These are phyloP conservation scores for Tridacna gigas DNA, from an alignment of 2,888 invertebrate species.

Conservation along the genomic window DNA sequence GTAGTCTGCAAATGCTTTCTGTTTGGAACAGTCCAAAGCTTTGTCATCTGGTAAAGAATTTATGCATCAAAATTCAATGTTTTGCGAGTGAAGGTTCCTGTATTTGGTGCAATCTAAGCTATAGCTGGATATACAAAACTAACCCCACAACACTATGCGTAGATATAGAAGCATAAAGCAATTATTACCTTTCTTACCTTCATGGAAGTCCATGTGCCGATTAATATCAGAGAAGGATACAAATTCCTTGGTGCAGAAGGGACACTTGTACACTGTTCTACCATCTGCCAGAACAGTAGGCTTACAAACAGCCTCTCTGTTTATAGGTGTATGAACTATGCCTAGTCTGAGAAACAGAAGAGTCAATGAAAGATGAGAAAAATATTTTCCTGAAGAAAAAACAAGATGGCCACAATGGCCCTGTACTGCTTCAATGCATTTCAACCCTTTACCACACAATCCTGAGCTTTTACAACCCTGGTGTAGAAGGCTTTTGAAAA, in stretches of 20 bases:
- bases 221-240: conserved; percentile 85
- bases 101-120: too few species aligned
- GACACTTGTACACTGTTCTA: conserved; percentile 83
- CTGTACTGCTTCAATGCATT: not conserved
- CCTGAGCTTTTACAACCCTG: too few species aligned
- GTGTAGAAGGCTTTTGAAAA: too few species aligned
- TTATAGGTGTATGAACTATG: conserved; percentile 81
- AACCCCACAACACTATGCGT: not conserved
- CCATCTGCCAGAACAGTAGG: conserved; percentile 83
- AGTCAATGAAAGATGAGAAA: too few species aligned
- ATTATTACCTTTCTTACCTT: conserved; percentile 81
- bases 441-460: not conserved
- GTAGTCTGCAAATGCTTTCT: too few species aligned
- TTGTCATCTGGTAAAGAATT: too few species aligned
- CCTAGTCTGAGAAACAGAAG: conserved; percentile 73
- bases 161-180: conserved; percentile 19
- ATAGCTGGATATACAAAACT: not conserved
- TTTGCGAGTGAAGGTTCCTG: too few species aligned
- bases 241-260: conserved; percentile 85
- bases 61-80: too few species aligned
- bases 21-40: too few species aligned
- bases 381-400: too few species aligned
- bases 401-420: too few species aligned
- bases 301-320: conserved; percentile 82
- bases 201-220: conserved; percentile 85